A percentile compares a stretch with the other conserved stretches of the same genome.
These are phyloP conservation scores for Zaprionus lachaisei DNA, from an alignment of 1,140 invertebrate genomes.

Conservation along the genomic window DNA sequence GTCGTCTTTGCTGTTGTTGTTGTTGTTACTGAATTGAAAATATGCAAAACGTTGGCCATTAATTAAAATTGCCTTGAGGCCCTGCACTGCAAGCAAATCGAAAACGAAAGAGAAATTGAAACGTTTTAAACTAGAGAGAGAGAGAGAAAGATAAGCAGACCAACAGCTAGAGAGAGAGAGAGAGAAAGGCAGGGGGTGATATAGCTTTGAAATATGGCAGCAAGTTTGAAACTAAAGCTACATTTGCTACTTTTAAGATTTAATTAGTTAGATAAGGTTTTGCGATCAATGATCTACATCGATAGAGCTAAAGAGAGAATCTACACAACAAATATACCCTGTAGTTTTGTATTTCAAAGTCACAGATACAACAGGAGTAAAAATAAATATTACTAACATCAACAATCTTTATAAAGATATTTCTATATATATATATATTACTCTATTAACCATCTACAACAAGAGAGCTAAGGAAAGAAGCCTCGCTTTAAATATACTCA, in stretches of 20 bases:
- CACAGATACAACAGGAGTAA: background rate
- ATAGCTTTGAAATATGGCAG: background rate
- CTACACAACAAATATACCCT: too few species aligned
- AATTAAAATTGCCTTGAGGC: conserved; percentile 62
- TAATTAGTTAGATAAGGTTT: background rate
- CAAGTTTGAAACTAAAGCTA: background rate
- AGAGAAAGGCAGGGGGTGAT: background rate
- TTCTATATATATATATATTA: too few species aligned
- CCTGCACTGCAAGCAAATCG: conserved; percentile 30
- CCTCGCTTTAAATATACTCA: too few species aligned
- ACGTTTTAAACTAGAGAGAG: conserved; percentile 52
- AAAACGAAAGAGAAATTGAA: conserved; percentile 61
- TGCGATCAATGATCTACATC: background rate
- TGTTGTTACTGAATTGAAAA: conserved; percentile 65
- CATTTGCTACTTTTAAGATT: conserved; percentile 6
- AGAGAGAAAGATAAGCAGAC: conserved; percentile 10
- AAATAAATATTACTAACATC: background rate
- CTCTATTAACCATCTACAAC: too few species aligned
- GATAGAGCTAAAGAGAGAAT: background rate
- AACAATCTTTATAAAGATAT: background rate
- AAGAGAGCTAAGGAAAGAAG: too few species aligned
- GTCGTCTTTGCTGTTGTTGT: conserved; percentile 1
- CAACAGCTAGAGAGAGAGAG: background rate
- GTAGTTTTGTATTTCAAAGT: too few species aligned
- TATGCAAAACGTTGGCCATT: conserved; percentile 69